Conservation (phyloP, 2,113 vertebrate species). For the Callaeas wilsoni region DNA sequence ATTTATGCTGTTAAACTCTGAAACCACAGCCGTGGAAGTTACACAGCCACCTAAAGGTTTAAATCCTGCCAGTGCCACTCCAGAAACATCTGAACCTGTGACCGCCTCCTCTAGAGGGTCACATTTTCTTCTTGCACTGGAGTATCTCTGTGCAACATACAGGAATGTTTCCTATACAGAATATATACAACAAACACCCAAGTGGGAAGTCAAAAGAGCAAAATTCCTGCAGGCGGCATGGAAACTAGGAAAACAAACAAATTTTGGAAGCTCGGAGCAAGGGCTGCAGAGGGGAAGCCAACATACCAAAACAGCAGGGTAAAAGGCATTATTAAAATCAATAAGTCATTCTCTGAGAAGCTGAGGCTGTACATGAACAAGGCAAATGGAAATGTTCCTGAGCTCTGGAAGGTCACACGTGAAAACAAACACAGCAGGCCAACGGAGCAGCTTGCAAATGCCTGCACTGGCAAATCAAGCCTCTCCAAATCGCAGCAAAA, state of each 20-base stretch:
- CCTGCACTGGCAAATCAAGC: not conserved
- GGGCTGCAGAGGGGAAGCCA: conserved; percentile 42
- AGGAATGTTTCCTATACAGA: conserved; percentile 46
- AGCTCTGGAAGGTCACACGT: not conserved
- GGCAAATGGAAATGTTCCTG: conserved; percentile 12
- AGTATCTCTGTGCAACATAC: not conserved
- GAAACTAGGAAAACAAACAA: conserved; percentile 67
- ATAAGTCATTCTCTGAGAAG: conserved; percentile 50
- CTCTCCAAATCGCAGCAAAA: not conserved
- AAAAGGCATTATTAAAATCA: conserved; percentile 62
- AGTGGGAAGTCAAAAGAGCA: conserved; percentile 39
- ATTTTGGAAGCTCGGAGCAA: conserved; percentile 44
- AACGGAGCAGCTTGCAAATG: not conserved
- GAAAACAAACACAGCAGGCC: conserved; percentile 1
- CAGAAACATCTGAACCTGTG: not conserved
- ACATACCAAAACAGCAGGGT: conserved; percentile 63
- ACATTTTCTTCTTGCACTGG: not conserved
- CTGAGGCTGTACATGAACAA: not conserved
- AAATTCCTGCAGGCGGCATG: conserved; percentile 56
- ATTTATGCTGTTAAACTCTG: not conserved
- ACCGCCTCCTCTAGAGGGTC: not conserved
- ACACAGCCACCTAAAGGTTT: not conserved
- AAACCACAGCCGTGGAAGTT: not conserved
- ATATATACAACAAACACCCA: conserved; percentile 56
- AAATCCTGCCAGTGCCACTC: not conserved